Percentiles rank a stretch among this genome's conserved stretches.
These are phyloP conservation scores for Eilema depressum DNA, from an alignment of 2,888 invertebrate species.

Conservation along the genomic window DNA sequence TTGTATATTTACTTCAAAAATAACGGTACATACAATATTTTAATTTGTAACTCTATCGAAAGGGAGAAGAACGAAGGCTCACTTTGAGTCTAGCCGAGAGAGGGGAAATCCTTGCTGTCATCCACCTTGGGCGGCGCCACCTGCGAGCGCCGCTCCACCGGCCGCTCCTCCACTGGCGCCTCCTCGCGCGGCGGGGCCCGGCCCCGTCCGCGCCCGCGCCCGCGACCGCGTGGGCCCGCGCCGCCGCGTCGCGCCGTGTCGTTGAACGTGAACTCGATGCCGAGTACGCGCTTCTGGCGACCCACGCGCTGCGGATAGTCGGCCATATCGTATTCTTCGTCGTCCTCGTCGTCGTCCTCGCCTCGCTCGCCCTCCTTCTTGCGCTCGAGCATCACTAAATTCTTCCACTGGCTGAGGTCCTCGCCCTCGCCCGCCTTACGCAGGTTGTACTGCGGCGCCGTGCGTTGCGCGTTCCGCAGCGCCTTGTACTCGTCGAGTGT, in stretches of 20 bases:
- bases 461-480: constrained; percentile 91
- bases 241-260: constrained; percentile 92
- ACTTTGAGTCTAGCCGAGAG: constrained; percentile 91
- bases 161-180: constrained; percentile 71
- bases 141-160: constrained; percentile 61
- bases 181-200: constrained; percentile 74
- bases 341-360: constrained; percentile 89
- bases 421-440: constrained; percentile 98
- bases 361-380: constrained; percentile 90
- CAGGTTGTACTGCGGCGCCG: constrained; percentile 95
- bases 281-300: constrained; percentile 93
- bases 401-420: constrained; percentile 96
- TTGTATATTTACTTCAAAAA: constrained; percentile 88
- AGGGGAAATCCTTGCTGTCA: constrained; percentile 98
- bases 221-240: constrained; percentile 89
- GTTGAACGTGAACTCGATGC: constrained; percentile 95
- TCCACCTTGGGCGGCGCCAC: constrained; percentile 94
- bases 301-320: constrained; percentile 95
- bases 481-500: constrained; percentile 98
- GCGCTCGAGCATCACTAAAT: constrained; percentile 93
- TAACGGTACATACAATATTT: constrained; percentile 86
- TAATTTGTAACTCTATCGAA: constrained; percentile 85
- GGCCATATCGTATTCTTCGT: constrained; percentile 91
- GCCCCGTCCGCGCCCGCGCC: constrained; percentile 84
- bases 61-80: constrained; percentile 80